Evolutionary conservation across 1,140 invertebrate species (phyloP).

Genomic region (Camponotus vicinus): DNA sequence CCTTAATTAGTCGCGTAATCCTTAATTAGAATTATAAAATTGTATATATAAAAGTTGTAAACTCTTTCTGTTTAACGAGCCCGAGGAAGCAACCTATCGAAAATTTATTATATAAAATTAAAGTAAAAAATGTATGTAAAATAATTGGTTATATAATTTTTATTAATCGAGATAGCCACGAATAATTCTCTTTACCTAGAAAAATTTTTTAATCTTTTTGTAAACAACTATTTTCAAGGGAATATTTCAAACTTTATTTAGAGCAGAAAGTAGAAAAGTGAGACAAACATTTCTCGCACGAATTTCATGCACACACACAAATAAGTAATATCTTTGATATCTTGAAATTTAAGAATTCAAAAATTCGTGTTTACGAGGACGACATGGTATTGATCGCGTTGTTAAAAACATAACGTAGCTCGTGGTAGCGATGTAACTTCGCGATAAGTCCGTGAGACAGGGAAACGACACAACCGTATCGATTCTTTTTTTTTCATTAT

Average conservation of each 20-base stretch:
- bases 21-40: too few species aligned
- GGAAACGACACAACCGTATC: conserved; percentile 57
- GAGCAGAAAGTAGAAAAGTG: conserved; percentile 1
- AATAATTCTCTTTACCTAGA: not conserved
- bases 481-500: conserved; percentile 41
- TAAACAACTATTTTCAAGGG: not conserved
- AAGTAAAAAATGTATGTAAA: not conserved
- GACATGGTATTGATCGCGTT: conserved; percentile 55
- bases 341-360: conserved; percentile 3
- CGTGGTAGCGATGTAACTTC: conserved; percentile 49
- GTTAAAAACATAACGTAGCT: conserved; percentile 58
- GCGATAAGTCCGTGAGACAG: conserved; percentile 57
- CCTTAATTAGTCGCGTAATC: not conserved
- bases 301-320: not conserved
- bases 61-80: not conserved
- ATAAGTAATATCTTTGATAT: conserved; percentile 2
- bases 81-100: not conserved
- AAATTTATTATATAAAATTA: not conserved
- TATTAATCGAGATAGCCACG: conserved; percentile 18
- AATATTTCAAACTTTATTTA: conserved; percentile 25
- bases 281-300: not conserved
- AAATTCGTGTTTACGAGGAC: conserved; percentile 37
- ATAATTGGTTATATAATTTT: conserved; percentile 2
- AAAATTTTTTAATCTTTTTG: not conserved
- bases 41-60: not conserved